These are phyloP conservation scores for Pristionchus maxplancki DNA, from an alignment of 2,888 invertebrate genomes.

Conservation along the genomic window DNA sequence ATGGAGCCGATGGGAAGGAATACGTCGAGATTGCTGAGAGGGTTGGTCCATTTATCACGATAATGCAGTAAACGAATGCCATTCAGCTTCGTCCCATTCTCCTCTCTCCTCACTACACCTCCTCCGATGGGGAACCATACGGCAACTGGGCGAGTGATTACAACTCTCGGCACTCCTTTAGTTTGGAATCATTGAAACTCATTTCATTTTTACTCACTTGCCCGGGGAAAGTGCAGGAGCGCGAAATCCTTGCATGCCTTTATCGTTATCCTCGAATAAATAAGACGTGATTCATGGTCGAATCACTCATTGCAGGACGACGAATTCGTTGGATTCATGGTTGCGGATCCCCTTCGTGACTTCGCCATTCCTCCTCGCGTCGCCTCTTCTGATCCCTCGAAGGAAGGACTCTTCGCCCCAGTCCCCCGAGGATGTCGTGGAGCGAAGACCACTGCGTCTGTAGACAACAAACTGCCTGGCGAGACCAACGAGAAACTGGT, in stretches of 20 bases:
- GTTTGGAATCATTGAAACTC: too few relatives aligned
- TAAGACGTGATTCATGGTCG: too few relatives aligned
- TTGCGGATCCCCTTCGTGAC: not conserved
- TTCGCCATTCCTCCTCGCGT: not conserved
- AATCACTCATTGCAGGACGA: not conserved
- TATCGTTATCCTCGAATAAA: too few relatives aligned
- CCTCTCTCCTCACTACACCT: not conserved
- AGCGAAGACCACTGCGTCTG: not conserved
- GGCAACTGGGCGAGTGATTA: not conserved
- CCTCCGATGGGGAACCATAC: not conserved
- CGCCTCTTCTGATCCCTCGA: not conserved
- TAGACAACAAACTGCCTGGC: not conserved
- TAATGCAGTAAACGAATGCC: not conserved
- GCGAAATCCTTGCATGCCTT: too few relatives aligned
- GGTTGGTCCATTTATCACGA: not conserved
- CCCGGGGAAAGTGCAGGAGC: too few relatives aligned
- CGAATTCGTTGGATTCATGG: not conserved
- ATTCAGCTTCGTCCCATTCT: conserved; percentile 1
- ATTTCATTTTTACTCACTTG: too few relatives aligned
- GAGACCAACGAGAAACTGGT: not conserved
- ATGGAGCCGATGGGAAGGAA: not conserved
- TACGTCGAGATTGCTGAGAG: not conserved
- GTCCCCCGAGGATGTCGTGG: not conserved
- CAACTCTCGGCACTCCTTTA: not conserved
- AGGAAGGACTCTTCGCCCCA: not conserved